These are phyloP conservation scores for Halichoerus grypus DNA, from an alignment of 2,113 vertebrate species.

Conservation along the genomic window DNA sequence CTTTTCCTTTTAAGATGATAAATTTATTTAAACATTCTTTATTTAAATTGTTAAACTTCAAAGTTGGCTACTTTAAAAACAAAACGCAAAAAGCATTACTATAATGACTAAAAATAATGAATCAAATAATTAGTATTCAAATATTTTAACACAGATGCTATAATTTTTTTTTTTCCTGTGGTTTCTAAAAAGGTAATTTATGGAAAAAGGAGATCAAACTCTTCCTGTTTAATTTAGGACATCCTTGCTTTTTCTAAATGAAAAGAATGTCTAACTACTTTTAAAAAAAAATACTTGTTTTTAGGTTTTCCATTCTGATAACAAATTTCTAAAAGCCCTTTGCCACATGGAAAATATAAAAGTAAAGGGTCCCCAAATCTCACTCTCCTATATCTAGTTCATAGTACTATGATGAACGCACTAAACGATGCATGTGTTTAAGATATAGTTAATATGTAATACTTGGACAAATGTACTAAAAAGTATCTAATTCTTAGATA, in stretches of 20 bases:
- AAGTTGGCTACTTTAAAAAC: neutral
- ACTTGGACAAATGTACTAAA: neutral
- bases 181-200: conserved; percentile 11
- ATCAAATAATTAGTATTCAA: conserved; percentile 9
- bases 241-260: neutral
- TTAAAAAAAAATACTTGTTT: conserved; percentile 13
- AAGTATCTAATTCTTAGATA: neutral
- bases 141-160: neutral
- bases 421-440: neutral
- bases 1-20: conserved; percentile 47
- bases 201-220: neutral
- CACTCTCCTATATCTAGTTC: neutral
- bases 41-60: conserved; percentile 33
- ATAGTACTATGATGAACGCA: neutral
- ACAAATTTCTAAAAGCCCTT: neutral
- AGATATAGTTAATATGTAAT: conserved; percentile 27
- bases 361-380: conserved; percentile 1
- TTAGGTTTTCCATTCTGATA: conserved; percentile 3
- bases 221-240: neutral
- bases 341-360: conserved; percentile 35
- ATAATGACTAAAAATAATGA: conserved; percentile 41
- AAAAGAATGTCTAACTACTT: conserved; percentile 5
- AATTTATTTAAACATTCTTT: neutral
- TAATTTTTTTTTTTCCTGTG: neutral
- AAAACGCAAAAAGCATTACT: neutral